Evolutionary conservation across 2,888 invertebrate species (phyloP).

Genomic region (Drosophila sordidula): DNA sequence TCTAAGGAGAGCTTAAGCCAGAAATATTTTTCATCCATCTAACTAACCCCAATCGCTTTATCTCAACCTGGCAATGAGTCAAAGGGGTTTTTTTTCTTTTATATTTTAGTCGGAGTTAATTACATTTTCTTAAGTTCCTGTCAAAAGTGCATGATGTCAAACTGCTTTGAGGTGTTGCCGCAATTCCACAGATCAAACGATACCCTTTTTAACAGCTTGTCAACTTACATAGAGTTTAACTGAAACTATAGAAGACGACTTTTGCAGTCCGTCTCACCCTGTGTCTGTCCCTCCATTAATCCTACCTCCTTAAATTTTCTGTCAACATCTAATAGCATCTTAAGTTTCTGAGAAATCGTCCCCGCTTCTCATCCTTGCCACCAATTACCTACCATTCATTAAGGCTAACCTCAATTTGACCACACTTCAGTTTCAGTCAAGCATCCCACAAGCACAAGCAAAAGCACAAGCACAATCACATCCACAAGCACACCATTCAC

Average conservation of each 20-base stretch:
- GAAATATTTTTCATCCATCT: no score
- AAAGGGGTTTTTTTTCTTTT: no score
- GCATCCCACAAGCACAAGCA: conserved; percentile 14
- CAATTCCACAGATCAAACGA: not conserved
- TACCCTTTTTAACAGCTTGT: not conserved
- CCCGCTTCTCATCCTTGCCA: conserved; percentile 2
- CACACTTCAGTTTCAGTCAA: conserved; percentile 62
- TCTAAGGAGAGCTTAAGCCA: no score
- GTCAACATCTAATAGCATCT: conserved; percentile 12
- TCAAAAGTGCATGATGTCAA: not conserved
- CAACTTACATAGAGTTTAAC: not conserved
- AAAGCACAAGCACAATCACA: conserved; percentile 10
- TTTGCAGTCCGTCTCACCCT: not conserved
- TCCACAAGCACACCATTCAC: not conserved
- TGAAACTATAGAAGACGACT: no score
- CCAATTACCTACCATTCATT: conserved; percentile 67
- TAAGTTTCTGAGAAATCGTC: conserved; percentile 14
- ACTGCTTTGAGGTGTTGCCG: not conserved
- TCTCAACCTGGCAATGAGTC: no score
- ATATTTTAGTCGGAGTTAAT: no score
- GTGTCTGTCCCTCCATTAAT: not conserved
- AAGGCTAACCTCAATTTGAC: conserved; percentile 67
- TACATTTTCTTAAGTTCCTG: not conserved
- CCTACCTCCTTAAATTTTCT: not conserved
- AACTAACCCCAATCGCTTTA: no score